Evolutionary conservation across 2,797 vertebrate genomes (phyloP).

Genomic region (Tiaroga cobitis): DNA sequence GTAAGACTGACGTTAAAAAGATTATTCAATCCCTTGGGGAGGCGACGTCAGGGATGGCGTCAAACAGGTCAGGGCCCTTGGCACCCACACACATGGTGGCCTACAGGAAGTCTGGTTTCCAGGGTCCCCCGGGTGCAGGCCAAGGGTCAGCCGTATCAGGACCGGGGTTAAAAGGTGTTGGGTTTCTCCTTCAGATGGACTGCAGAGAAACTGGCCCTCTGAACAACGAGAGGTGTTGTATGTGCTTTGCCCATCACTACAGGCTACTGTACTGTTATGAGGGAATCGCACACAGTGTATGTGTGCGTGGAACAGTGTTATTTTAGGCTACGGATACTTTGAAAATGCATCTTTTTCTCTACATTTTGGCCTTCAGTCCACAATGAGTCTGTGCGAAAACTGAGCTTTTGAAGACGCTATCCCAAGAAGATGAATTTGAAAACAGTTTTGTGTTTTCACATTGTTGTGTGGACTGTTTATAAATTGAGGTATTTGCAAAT

Average conservation of each 20-base stretch:
- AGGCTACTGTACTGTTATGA: neutral
- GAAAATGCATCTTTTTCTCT: too few species aligned
- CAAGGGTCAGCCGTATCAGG: constrained; percentile 64
- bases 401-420: too few species aligned
- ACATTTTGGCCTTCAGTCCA: neutral
- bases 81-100: constrained; percentile 47
- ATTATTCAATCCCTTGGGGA: constrained; percentile 50
- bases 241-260: neutral
- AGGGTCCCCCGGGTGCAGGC: constrained; percentile 40
- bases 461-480: neutral
- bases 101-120: constrained; percentile 73
- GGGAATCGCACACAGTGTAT: neutral
- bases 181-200: constrained; percentile 73
- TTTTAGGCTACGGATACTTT: neutral
- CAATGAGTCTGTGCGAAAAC: neutral
- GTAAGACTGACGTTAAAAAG: constrained; percentile 35
- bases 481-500: neutral
- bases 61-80: constrained; percentile 66
- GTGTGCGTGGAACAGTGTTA: neutral
- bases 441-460: neutral
- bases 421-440: neutral
- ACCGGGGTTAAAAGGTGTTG: constrained; percentile 64
- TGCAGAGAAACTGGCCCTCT: constrained; percentile 11
- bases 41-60: constrained; percentile 55
- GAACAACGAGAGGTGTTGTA: neutral